Evolutionary conservation across 2,888 invertebrate species (phyloP).

Genomic region (Eristalinus aeneus): DNA sequence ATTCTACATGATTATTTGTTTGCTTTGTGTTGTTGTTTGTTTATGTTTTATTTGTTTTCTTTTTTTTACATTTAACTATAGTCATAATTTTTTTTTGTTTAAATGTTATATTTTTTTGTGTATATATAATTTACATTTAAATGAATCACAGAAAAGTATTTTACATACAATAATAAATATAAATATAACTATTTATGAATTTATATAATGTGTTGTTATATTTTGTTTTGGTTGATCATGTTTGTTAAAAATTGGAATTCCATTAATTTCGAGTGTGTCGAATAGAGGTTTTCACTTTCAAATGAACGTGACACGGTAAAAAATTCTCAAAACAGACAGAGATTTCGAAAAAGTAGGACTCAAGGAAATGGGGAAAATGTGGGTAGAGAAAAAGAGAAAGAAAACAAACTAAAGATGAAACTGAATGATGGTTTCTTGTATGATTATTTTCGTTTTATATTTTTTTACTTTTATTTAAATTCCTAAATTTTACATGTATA

Average conservation of each 20-base stretch:
- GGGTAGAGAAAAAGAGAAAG: background rate
- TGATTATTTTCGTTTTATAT: constrained; percentile 54
- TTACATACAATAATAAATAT: constrained; percentile 71
- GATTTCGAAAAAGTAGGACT: background rate
- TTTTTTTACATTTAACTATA: constrained; percentile 53
- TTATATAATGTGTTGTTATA: constrained; percentile 35
- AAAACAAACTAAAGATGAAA: constrained; percentile 25
- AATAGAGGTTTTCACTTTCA: background rate
- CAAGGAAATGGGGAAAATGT: background rate
- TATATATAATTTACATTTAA: constrained; percentile 71
- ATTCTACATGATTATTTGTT: constrained; percentile 29
- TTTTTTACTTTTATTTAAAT: constrained; percentile 67
- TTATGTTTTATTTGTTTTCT: background rate
- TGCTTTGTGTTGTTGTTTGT: background rate
- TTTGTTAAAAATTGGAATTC: constrained; percentile 37
- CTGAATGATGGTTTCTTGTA: constrained; percentile 17
- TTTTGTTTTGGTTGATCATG: constrained; percentile 29
- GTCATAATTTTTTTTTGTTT: constrained; percentile 34
- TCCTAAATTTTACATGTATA: constrained; percentile 58
- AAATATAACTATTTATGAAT: constrained; percentile 68
- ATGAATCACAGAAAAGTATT: constrained; percentile 72
- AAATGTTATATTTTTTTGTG: constrained; percentile 53
- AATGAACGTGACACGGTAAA: background rate
- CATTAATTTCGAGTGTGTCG: background rate
- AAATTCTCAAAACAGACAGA: background rate